Evolutionary conservation across 37 sponge, comb jelly and placozoan genomes (phyloP).

Genomic region (Axinella damicornis): DNA sequence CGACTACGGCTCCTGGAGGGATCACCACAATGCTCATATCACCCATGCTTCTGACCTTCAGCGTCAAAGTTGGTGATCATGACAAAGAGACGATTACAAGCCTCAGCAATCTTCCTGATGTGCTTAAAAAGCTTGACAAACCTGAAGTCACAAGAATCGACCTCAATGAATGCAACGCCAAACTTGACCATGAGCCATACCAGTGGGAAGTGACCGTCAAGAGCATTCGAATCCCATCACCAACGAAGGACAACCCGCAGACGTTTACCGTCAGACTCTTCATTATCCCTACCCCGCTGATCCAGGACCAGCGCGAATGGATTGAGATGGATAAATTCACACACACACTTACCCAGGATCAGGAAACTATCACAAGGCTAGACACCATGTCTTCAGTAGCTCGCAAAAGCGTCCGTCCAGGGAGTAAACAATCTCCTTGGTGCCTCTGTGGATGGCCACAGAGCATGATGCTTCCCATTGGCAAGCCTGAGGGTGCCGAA

Average conservation of each 20-base stretch:
- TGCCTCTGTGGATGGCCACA: constrained; percentile 39
- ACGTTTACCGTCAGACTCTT: constrained; percentile 10
- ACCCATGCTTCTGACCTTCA: not conserved
- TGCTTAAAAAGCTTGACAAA: too few species aligned
- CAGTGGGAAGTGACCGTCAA: not conserved
- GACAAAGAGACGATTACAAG: too few species aligned
- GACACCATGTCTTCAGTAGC: constrained; percentile 2
- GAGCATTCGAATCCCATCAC: not conserved
- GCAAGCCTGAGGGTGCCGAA: not conserved
- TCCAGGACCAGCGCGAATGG: not conserved
- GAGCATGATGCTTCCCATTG: constrained; percentile 21
- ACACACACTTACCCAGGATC: not conserved
- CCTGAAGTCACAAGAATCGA: too few species aligned
- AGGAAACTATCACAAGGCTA: not conserved
- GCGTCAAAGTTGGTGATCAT: too few species aligned
- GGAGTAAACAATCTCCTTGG: not conserved
- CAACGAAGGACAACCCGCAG: not conserved
- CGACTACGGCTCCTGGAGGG: constrained; percentile 14
- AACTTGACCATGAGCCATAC: constrained; percentile 16
- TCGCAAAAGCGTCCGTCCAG: not conserved
- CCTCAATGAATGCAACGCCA: not conserved
- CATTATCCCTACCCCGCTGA: not conserved
- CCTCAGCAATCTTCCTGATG: too few species aligned
- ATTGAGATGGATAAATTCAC: constrained; percentile 41
- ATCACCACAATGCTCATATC: not conserved